Conservation (phyloP, 2,113 vertebrate genomes). For the Falcunculus frontatus region DNA sequence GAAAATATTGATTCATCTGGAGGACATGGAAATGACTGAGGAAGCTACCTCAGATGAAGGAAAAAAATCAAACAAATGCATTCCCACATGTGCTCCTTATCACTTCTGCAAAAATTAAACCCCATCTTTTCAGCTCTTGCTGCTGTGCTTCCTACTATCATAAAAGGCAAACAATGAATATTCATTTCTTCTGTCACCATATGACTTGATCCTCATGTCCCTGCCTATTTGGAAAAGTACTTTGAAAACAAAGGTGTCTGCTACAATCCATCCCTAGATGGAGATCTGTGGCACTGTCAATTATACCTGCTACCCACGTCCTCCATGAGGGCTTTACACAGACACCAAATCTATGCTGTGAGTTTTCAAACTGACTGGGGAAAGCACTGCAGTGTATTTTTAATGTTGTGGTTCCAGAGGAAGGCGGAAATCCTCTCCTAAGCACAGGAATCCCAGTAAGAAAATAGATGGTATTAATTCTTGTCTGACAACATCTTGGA, state of each 20-base stretch:
- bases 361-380: not conserved
- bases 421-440: not conserved
- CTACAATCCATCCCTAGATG: not conserved
- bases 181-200: not conserved
- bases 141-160: not conserved
- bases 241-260: conserved; percentile 10
- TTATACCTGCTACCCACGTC: not conserved
- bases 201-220: not conserved
- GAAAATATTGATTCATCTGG: conserved; percentile 53
- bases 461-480: not conserved
- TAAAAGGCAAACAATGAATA: conserved; percentile 30
- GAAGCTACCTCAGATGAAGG: not conserved
- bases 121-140: not conserved
- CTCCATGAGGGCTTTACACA: not conserved
- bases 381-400: not conserved
- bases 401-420: not conserved
- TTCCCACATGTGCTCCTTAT: not conserved
- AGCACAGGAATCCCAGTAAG: not conserved
- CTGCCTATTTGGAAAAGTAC: not conserved
- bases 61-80: not conserved
- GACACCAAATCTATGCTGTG: not conserved
- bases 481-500: not conserved
- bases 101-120: not conserved
- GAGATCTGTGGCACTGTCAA: not conserved
- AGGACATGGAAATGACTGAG: conserved; percentile 32